phyloP scores from a whole-genome alignment of 2,797 vertebrate species.

The Thalassophryne amazonica region DNA sequence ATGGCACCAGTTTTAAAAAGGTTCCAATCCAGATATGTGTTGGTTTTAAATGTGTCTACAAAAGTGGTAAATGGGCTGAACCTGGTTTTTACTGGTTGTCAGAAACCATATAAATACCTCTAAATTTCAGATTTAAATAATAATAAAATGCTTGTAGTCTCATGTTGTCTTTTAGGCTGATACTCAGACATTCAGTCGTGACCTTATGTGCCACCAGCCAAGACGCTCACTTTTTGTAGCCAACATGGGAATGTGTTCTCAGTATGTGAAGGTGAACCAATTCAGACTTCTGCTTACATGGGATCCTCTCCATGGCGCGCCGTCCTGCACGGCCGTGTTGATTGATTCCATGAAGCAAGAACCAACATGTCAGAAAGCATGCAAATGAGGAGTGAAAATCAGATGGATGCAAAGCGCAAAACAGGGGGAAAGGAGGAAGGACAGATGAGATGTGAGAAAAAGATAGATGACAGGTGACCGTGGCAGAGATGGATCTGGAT shows the following conservation, averaged over 20 bases:
- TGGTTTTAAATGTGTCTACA: no score
- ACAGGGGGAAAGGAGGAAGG: background rate
- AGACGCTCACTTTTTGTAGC: constrained; percentile 1
- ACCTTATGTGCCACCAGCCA: constrained; percentile 13
- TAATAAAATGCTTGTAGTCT: no score
- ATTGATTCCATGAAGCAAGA: constrained; percentile 44
- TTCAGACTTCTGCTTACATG: constrained; percentile 25
- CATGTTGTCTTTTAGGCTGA: background rate
- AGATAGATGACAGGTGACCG: constrained; percentile 22
- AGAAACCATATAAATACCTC: no score
- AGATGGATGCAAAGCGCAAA: background rate
- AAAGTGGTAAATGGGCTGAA: no score
- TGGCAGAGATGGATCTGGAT: background rate
- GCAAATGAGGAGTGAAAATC: constrained; percentile 31
- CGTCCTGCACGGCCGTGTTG: constrained; percentile 24
- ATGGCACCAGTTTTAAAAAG: no score
- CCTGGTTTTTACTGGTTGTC: no score
- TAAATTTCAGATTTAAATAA: no score
- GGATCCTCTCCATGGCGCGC: constrained; percentile 29
- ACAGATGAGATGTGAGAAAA: constrained; percentile 10
- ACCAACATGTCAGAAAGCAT: constrained; percentile 19
- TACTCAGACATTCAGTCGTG: constrained; percentile 16
- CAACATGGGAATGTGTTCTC: constrained; percentile 26
- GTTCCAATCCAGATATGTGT: no score
- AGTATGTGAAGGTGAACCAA: constrained; percentile 32